phyloP scores from a whole-genome alignment of 2,797 vertebrate species.

The Xenopus petersii region DNA sequence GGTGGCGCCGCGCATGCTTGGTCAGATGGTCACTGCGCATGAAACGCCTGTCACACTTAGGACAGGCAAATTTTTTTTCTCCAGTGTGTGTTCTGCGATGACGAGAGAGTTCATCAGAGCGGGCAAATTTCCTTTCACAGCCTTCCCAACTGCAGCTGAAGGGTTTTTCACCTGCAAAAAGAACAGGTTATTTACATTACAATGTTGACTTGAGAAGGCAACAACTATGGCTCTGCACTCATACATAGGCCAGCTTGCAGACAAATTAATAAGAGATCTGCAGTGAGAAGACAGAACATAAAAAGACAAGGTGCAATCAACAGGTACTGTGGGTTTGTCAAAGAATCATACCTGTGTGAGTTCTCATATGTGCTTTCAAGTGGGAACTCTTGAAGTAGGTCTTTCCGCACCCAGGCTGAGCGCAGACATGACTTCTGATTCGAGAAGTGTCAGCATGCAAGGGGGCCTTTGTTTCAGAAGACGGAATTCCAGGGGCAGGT shows the following conservation, averaged over 20 bases:
- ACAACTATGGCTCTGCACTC: no score
- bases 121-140: conserved; percentile 81
- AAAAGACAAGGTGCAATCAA: no score
- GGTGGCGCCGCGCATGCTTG: conserved; percentile 82
- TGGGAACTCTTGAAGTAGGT: conserved; percentile 94
- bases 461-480: conserved; percentile 58
- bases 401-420: conserved; percentile 80
- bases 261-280: no score
- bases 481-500: conserved; percentile 69
- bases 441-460: conserved; percentile 65
- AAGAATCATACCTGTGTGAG: conserved; percentile 77
- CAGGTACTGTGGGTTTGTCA: no score
- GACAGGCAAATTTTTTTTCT: conserved; percentile 87
- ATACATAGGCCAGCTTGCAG: no score
- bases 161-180: conserved; percentile 81
- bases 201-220: no score
- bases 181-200: background rate
- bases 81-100: conserved; percentile 87
- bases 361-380: conserved; percentile 87
- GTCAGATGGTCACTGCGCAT: conserved; percentile 90
- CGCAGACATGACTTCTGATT: conserved; percentile 80
- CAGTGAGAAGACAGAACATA: no score
- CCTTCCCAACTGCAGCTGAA: conserved; percentile 89
- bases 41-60: conserved; percentile 84
- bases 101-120: conserved; percentile 89